These are phyloP conservation scores for Siderastrea siderea DNA, from an alignment of 92 coral and sea anemone genomes.

Conservation along the genomic window DNA sequence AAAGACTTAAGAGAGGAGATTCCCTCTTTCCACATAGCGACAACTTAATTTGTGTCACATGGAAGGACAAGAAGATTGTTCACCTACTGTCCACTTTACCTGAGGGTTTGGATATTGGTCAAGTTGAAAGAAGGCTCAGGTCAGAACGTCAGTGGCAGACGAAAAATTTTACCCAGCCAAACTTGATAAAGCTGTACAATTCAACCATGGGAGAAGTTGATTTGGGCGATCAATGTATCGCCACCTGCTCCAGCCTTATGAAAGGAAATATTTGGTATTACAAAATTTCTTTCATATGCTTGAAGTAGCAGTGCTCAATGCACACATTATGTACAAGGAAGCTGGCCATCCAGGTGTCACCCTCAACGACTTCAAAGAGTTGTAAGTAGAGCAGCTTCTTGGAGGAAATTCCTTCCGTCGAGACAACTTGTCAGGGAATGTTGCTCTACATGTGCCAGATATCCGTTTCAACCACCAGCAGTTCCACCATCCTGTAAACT, in stretches of 20 bases:
- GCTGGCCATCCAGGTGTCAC: conserved; percentile 17
- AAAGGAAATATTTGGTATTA: conserved; percentile 46
- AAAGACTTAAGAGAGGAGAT: conserved; percentile 47
- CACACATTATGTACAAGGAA: conserved; percentile 31
- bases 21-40: conserved; percentile 38
- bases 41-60: conserved; percentile 37
- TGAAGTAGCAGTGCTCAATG: conserved; percentile 37
- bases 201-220: conserved; percentile 52
- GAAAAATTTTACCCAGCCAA: conserved; percentile 41
- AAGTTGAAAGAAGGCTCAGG: conserved; percentile 42
- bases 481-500: conserved; percentile 40
- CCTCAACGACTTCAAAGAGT: conserved; percentile 6
- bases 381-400: conserved; percentile 14
- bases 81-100: conserved; percentile 52
- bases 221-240: conserved; percentile 46
- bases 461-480: conserved; percentile 21
- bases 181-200: conserved; percentile 33
- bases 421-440: background rate
- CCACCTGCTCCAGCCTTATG: conserved; percentile 37
- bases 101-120: conserved; percentile 40
- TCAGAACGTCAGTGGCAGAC: conserved; percentile 38
- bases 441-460: conserved; percentile 2
- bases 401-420: conserved; percentile 14
- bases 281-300: conserved; percentile 43
- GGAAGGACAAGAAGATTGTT: conserved; percentile 48